phyloP scores from a whole-genome alignment of 2,113 vertebrate genomes.

The Oryzias celebensis region DNA sequence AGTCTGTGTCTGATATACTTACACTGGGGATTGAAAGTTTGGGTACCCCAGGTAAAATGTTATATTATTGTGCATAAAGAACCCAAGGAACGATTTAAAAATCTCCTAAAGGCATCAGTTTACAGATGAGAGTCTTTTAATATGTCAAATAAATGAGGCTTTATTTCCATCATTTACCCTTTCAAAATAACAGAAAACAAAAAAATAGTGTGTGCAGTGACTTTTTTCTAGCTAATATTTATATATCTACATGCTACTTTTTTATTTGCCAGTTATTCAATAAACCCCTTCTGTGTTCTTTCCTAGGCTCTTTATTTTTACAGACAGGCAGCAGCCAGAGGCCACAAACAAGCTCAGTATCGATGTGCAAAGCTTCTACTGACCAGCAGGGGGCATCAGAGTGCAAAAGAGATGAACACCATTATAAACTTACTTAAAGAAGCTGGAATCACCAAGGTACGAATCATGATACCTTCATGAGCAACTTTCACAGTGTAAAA shows the following conservation, averaged over 20 bases:
- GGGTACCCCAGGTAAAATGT: too few species aligned
- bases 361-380: conserved; percentile 85
- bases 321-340: conserved; percentile 77
- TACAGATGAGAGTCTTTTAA: too few species aligned
- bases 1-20: too few species aligned
- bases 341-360: conserved; percentile 88
- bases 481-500: not conserved
- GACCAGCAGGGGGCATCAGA: conserved; percentile 58
- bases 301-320: conserved; percentile 86
- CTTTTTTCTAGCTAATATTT: too few species aligned
- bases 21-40: too few species aligned
- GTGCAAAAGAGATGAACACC: conserved; percentile 47
- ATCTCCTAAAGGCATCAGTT: too few species aligned
- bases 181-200: too few species aligned
- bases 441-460: conserved; percentile 85
- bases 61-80: too few species aligned
- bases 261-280: not conserved
- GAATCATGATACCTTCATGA: not conserved
- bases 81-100: too few species aligned
- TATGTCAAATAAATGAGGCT: too few species aligned
- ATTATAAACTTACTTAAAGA: conserved; percentile 79
- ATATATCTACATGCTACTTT: not conserved
- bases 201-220: too few species aligned
- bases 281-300: conserved; percentile 6
- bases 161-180: too few species aligned